Evolutionary conservation across 2,888 invertebrate species (phyloP).

Genomic region (Mimas tiliae): DNA sequence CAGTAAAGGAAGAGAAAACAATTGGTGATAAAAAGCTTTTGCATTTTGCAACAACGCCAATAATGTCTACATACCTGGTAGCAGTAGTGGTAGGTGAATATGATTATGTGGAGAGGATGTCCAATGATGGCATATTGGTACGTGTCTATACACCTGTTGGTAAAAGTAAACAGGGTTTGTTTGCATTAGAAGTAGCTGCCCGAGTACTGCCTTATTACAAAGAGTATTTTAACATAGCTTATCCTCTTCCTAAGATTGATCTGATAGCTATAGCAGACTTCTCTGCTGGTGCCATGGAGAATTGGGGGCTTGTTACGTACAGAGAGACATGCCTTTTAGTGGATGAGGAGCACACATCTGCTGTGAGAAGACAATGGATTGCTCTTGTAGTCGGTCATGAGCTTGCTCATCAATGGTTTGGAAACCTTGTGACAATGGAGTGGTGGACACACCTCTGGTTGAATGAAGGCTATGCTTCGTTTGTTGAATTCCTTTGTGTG

Average conservation of each 20-base stretch:
- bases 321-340: constrained; percentile 96
- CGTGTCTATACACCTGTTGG: constrained; percentile 95
- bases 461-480: constrained; percentile 98
- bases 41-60: constrained; percentile 92
- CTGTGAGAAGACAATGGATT: constrained; percentile 92
- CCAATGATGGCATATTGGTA: constrained; percentile 92
- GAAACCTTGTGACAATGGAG: constrained; percentile 98
- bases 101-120: constrained; percentile 94
- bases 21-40: constrained; percentile 83
- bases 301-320: constrained; percentile 98
- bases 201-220: constrained; percentile 97
- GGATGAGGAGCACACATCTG: constrained; percentile 95
- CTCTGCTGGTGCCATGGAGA: constrained; percentile 98
- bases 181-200: constrained; percentile 96
- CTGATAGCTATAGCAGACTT: constrained; percentile 98
- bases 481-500: constrained; percentile 97
- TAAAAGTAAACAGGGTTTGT: constrained; percentile 95
- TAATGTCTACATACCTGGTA: constrained; percentile 98
- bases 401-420: constrained; percentile 99
- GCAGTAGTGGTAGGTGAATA: constrained; percentile 98
- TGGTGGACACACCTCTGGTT: constrained; percentile 99
- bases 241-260: constrained; percentile 98
- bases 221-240: constrained; percentile 96
- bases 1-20: constrained; percentile 80
- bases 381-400: constrained; percentile 96